Evolutionary conservation across 2,113 vertebrate genomes (phyloP), one percentile per base, ranked within the genome.

Genomic region (Oceanites oceanicus): DNA sequence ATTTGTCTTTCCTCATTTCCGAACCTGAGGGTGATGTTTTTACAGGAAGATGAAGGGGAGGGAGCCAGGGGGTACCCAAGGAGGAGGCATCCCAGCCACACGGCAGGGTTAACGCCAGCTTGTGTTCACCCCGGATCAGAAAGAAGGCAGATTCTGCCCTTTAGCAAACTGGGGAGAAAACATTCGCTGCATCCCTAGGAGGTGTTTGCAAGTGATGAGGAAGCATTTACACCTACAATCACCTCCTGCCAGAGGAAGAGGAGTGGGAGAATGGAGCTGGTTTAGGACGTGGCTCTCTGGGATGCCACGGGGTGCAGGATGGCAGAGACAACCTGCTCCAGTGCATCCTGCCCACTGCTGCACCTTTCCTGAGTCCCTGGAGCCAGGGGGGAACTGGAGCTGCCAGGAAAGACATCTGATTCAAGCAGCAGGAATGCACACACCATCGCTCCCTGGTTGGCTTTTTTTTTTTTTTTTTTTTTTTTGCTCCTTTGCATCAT

Each of bases 161-260:
- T 42, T 0, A 25, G 56, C 17, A 42, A 38, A 62, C 4, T 1
- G 34, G 30, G 8, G 12, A 19, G n/a, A 26, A 61, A 78, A 5
- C 13, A 11, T 23, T 49, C 32, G 7, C 18, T 42, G 7, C 23
- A 2, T 23, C 53, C 45, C 22, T 11, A 5, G 49, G 15, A 66
- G 6, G 13, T 4, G 17, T 3, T 15, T 1, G 0, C 10, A 15
- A 9, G 30, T 1, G 42, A 1, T 6, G 3, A 25, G 53, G 77
- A 26, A 61, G 42, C 7, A 5, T 53, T 75, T 21, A 15, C 36
- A n/a, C 11, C 40, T n/a, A 40, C 1, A 10, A 10, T 26, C 29
- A 11, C 42, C 56, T 55, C 52, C 65, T 26, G 12, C 49, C n/a
- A 19, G 32, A 30, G 45, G 38, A 68, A 53, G 1, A 52, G 27